Conservation (phyloP, 1,140 invertebrate genomes). For the Belonocnema kinseyi region DNA sequence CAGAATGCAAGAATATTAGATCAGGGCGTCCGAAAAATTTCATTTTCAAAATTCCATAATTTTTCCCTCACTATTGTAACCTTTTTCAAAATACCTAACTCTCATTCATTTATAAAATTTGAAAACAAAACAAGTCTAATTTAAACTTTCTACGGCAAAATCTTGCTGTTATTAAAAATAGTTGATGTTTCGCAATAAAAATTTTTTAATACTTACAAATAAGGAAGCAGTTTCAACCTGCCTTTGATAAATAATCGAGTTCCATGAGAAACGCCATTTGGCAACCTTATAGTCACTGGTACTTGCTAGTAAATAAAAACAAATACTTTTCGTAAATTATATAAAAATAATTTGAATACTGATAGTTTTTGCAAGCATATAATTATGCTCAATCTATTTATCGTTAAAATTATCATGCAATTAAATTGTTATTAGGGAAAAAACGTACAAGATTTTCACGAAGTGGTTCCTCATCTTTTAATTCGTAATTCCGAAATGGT, state of each 20-base stretch:
- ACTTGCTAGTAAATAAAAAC: slow-evolving; percentile 62
- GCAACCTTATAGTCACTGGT: slow-evolving; percentile 72
- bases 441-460: slow-evolving; percentile 61
- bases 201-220: slow-evolving; percentile 70
- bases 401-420: no score
- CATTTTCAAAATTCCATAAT: no score
- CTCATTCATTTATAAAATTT: no score
- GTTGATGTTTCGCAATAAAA: slow-evolving; percentile 9
- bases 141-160: no score
- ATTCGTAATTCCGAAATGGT: slow-evolving; percentile 50
- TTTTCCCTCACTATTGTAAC: no score
- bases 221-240: slow-evolving; percentile 79
- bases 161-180: not conserved
- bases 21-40: no score
- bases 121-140: no score
- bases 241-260: slow-evolving; percentile 77
- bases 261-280: slow-evolving; percentile 71
- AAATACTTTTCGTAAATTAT: slow-evolving; percentile 37
- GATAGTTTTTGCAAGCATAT: not conserved
- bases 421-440: slow-evolving; percentile 1
- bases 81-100: no score
- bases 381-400: no score
- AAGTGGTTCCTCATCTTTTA: slow-evolving; percentile 59
- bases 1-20: no score
- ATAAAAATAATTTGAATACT: slow-evolving; percentile 6